phyloP scores from a whole-genome alignment of 2,113 vertebrate species.

The Tetrao urogallus region DNA sequence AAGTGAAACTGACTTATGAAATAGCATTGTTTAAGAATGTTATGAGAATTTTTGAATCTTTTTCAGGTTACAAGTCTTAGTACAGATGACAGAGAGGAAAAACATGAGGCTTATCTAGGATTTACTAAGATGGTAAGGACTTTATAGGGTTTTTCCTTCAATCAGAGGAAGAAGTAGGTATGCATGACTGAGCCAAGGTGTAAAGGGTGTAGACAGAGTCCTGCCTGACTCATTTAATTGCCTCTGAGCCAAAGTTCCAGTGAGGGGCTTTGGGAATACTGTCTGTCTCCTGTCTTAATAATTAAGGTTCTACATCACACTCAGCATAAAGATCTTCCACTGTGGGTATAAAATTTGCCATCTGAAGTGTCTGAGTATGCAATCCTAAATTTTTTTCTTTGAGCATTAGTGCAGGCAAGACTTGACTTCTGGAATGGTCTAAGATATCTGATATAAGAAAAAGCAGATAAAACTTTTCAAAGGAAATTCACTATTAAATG shows the following conservation, averaged over 20 bases:
- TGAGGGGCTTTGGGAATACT: not conserved
- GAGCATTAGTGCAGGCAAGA: not conserved
- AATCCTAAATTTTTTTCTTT: not conserved
- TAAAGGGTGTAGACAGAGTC: not conserved
- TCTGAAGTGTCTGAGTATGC: not conserved
- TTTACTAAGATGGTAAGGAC: not conserved
- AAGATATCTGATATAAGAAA: not conserved
- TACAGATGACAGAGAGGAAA: not conserved
- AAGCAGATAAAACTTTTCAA: not conserved
- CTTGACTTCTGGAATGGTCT: not conserved
- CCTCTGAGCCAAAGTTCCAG: not conserved
- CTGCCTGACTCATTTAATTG: not conserved
- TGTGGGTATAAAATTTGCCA: not conserved
- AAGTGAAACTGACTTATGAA: not conserved
- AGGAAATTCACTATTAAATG: not conserved
- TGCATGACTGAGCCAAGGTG: not conserved
- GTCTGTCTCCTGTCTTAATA: not conserved
- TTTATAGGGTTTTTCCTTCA: not conserved
- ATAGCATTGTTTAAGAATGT: not conserved
- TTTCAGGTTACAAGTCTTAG: not conserved
- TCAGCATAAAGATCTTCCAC: not conserved
- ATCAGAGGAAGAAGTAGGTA: not conserved
- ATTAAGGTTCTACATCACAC: not conserved
- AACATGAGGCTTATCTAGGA: not conserved
- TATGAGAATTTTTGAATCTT: not conserved